These are phyloP conservation scores for Panthera leo DNA, from an alignment of 2,113 vertebrate genomes.

Conservation along the genomic window DNA sequence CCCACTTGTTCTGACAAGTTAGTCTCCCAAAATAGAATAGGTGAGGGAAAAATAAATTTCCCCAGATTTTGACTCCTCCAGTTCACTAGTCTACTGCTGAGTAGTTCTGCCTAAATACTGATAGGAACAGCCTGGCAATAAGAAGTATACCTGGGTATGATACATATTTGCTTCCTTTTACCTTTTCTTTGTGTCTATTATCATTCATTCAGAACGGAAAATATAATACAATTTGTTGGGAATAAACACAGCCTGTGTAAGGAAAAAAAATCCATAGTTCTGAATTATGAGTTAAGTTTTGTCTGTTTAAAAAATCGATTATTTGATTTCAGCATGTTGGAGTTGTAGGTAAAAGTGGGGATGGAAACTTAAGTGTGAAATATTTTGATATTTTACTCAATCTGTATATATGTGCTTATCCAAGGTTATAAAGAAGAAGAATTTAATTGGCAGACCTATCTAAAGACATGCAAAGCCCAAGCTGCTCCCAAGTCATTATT, in stretches of 20 bases:
- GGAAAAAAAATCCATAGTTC: background rate
- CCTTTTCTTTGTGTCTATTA: background rate
- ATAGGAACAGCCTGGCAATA: background rate
- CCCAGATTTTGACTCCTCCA: background rate
- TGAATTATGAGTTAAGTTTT: constrained; percentile 6
- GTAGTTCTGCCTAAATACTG: background rate
- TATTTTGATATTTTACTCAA: background rate
- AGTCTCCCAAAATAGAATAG: background rate
- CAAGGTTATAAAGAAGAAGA: constrained; percentile 91
- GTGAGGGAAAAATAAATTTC: background rate
- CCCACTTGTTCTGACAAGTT: background rate
- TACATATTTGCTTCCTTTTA: background rate
- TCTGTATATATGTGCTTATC: constrained; percentile 1
- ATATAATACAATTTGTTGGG: background rate
- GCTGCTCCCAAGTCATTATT: constrained; percentile 91
- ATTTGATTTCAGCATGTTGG: background rate
- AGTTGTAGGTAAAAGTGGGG: background rate
- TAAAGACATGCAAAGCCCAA: constrained; percentile 91
- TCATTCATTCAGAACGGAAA: background rate
- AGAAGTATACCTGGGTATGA: background rate
- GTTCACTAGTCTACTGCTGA: background rate
- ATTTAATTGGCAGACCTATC: constrained; percentile 90
- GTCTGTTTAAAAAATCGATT: background rate
- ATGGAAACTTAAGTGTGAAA: background rate
- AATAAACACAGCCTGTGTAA: background rate